phyloP scores from a whole-genome alignment of 2,113 vertebrate species.

The Aldabrachelys gigantea region DNA sequence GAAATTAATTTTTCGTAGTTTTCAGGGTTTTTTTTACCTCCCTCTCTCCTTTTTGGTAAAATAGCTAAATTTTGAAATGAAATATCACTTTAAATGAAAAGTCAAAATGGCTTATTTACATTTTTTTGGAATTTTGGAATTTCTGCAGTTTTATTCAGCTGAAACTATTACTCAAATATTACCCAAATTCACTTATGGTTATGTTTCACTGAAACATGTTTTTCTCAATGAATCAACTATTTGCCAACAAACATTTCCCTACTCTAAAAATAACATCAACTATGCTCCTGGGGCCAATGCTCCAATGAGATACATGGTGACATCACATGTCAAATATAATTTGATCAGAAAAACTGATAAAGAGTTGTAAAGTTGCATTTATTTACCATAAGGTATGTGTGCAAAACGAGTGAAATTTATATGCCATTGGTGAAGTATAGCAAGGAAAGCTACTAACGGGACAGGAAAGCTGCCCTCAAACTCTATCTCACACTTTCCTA shows the following conservation, averaged over 20 bases:
- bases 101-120: not conserved
- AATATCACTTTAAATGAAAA: not conserved
- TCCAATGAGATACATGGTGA: not conserved
- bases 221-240: not conserved
- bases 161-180: not conserved
- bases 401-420: not conserved
- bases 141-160: not conserved
- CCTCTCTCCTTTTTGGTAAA: not conserved
- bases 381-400: not conserved
- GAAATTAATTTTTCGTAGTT: not conserved
- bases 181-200: not conserved
- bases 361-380: not conserved
- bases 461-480: rapidly evolving
- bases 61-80: not conserved
- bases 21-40: not conserved
- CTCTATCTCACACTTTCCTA: not conserved
- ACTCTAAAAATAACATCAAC: not conserved
- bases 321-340: not conserved
- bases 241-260: not conserved
- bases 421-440: not conserved
- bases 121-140: not conserved
- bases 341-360: not conserved
- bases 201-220: not conserved
- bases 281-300: not conserved
- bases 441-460: not conserved